These are phyloP conservation scores for Argya squamiceps DNA, from an alignment of 2,797 vertebrate species.

Conservation along the genomic window DNA sequence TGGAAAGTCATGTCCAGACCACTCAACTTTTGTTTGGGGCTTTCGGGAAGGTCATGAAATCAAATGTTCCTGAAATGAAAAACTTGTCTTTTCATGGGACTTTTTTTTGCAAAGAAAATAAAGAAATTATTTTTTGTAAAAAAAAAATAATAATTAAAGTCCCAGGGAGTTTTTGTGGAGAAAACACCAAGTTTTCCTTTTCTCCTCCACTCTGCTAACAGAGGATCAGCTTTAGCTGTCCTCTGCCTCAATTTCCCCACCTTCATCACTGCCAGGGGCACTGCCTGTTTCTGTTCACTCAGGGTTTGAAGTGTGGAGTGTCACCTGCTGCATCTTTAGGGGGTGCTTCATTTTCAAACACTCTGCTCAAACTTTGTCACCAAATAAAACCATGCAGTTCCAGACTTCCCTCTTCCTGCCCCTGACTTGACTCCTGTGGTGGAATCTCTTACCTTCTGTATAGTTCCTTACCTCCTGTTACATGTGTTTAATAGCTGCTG, in stretches of 20 bases:
- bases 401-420: neutral
- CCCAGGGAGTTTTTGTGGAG: neutral
- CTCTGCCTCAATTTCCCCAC: neutral
- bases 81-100: neutral
- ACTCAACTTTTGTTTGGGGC: neutral
- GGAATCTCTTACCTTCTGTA: conserved; percentile 36
- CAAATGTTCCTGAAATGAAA: neutral
- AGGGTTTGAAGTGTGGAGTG: neutral
- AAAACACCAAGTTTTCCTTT: neutral
- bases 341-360: conserved; percentile 55
- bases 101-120: neutral
- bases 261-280: neutral
- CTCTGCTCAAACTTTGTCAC: conserved; percentile 49
- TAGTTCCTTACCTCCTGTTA: conserved; percentile 61
- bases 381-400: conserved; percentile 39
- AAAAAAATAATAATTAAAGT: neutral
- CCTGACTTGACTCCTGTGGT: conserved; percentile 42
- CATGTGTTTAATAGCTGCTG: conserved; percentile 60
- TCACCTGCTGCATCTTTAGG: conserved; percentile 8
- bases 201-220: neutral
- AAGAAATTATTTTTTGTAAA: neutral
- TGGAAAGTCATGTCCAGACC: neutral
- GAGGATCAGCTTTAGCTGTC: neutral
- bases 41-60: neutral
- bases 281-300: neutral